Base-by-base conservation (phyloP, 2,888 invertebrate species). In the Clanis bilineata region DNA sequence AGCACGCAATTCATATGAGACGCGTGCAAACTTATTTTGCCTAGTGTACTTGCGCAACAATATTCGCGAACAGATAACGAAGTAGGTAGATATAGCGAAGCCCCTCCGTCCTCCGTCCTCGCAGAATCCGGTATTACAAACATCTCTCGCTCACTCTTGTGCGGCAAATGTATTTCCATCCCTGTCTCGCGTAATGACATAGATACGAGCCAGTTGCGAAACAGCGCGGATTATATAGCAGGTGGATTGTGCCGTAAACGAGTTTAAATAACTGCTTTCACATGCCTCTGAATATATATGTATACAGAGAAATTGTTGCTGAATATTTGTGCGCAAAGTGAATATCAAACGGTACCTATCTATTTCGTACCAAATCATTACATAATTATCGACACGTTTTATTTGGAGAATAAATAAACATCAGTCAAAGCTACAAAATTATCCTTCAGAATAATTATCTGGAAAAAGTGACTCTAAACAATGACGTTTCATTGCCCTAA, bases 151-250 rank as follows among this genome's bases (percentile, higher is more conserved):
- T 90, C 83, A 59, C 75, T 69, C 87, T 22, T 58, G 38, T 55
- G 23, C 56, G 56, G 25, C 54, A 59, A 25, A 58, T 21, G 58
- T 80, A 71, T 58, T 2, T 61, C 73, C 62, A 64, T 88, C 86
- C 68, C 83, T 43, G 68, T 88, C 78, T 38, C 56, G 67, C 85
- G 68, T 82, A 77, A 75, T 91, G 92, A 90, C 92, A 92, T 87
- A 91, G 86, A 90, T 91, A 90, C 88, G 82, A 82, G 78, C 77
- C 73, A 79, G 83, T 92, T 91, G 92, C 90, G 91, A 92, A 92
- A 92, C 86, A 87, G 72, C 89, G 90, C 92, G 88, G 91, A 92
- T 91, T 91, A 91, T 88, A 90, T 88, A 88, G 89, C 92, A 91
- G 89, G 92, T 92, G 90, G 88, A 88, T 90, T 87, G 88, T 85